Evolutionary conservation across 2,888 invertebrate species (phyloP).

Genomic region (Diloba caeruleocephala): DNA sequence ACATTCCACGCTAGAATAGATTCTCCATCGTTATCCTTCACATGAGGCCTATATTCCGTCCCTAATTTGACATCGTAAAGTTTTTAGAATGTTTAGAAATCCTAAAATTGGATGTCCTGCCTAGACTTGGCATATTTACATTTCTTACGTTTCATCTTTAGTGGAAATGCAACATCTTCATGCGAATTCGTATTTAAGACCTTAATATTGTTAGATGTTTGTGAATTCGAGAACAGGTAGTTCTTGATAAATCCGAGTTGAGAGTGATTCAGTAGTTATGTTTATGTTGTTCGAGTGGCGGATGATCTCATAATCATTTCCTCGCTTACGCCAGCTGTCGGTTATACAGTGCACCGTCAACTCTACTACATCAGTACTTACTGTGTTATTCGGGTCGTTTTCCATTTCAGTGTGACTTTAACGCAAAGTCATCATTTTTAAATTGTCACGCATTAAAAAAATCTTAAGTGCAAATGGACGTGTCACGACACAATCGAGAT

Average conservation of each 20-base stretch:
- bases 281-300: conserved; percentile 2
- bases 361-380: conserved; percentile 69
- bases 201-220: not conserved
- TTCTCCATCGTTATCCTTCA: too few species aligned
- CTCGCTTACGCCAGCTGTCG: conserved; percentile 1
- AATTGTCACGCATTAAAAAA: conserved; percentile 80
- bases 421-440: conserved; percentile 83
- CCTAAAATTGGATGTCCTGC: too few species aligned
- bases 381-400: conserved; percentile 87
- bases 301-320: not conserved
- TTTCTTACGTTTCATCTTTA: too few species aligned
- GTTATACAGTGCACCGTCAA: conserved; percentile 1
- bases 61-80: too few species aligned
- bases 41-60: too few species aligned
- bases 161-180: not conserved
- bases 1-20: too few species aligned
- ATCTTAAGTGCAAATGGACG: conserved; percentile 70
- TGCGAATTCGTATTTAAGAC: not conserved
- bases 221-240: conserved; percentile 7
- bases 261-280: not conserved
- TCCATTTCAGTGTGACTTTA: conserved; percentile 83
- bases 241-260: not conserved
- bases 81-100: too few species aligned
- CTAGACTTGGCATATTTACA: too few species aligned
- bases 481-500: conserved; percentile 85